Base-by-base conservation (phyloP, 2,113 vertebrate species). In the Lepisosteus oculatus region DNA sequence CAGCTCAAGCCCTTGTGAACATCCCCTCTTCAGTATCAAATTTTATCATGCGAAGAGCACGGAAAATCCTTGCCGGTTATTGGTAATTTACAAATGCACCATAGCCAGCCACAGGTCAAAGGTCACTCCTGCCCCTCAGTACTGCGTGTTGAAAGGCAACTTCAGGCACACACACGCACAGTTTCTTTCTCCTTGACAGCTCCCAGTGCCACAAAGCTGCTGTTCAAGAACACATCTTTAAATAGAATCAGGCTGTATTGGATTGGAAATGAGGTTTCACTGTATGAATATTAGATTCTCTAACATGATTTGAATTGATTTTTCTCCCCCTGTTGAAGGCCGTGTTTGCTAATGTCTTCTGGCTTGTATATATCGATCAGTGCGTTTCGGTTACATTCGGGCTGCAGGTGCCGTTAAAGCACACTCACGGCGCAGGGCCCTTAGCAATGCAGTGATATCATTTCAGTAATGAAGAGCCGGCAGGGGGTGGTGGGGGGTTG, bases 201-300 rank as follows among this genome's bases (percentile, higher is more conserved):
- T 44, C 14, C 64, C n/a, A 15, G 6, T 17, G 44, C 17, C 45
- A 8, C 4, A 43, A 9, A 47, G 44, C n/a, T 51, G 6, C 14
- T 17, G 65, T 11, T 59, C 3, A 56, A 41, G 54, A 69, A 43
- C 8, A 3, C 7, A 4, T 69, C 43, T 12, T 69, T 56, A 59
- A 69, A 69, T 69, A 43, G 54, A 56, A 59, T 3, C 29, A 29
- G 55, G 8, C 15, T 15, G 55, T 15, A 59, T 43, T 43, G 17
- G 55, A 17, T 69, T 59, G 7, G 41, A 59, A 69, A 69, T 54
- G 3, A 44, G 55, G 51, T 54, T 69, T 17, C 15, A 54, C 11
- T 55, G 55, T 59, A 43, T 69, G 68, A 69, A 59, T 69, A 59
- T 56, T 69, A 59, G 54, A 69, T 59, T 69, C 55, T 55, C 68